Conservation (phyloP, 2,888 invertebrate species). For the Boloria selene region DNA sequence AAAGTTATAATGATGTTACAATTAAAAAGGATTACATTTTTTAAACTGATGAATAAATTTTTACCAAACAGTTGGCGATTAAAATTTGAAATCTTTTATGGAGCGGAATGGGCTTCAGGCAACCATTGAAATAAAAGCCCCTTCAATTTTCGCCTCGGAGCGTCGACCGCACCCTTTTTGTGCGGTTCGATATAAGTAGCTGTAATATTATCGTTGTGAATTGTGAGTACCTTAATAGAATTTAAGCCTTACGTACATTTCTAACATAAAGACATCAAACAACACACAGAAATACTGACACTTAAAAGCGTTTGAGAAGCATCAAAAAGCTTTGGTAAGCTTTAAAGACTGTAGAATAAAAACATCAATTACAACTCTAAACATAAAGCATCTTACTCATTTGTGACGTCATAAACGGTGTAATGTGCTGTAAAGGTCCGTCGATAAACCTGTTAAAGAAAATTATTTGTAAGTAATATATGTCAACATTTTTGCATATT, state of each 20-base stretch:
- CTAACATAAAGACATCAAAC: slow-evolving; percentile 4
- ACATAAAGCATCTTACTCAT: slow-evolving; percentile 86
- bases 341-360: slow-evolving; percentile 5
- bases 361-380: background rate
- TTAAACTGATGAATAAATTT: background rate
- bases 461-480: slow-evolving; percentile 1
- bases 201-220: slow-evolving; percentile 14
- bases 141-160: slow-evolving; percentile 19
- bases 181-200: slow-evolving; percentile 28
- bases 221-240: slow-evolving; percentile 6
- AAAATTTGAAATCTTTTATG: slow-evolving; percentile 36
- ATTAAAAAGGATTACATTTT: too few relatives aligned
- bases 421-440: slow-evolving; percentile 94
- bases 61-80: slow-evolving; percentile 27
- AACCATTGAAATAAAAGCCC: slow-evolving; percentile 35
- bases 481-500: slow-evolving; percentile 27
- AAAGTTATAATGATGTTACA: background rate
- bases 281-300: slow-evolving; percentile 17
- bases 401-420: slow-evolving; percentile 95
- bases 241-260: slow-evolving; percentile 9
- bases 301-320: slow-evolving; percentile 20
- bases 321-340: slow-evolving; percentile 22
- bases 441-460: slow-evolving; percentile 88
- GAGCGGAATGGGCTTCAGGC: slow-evolving; percentile 33
- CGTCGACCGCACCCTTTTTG: slow-evolving; percentile 28